Evolutionary conservation across 1,140 invertebrate genomes (phyloP).

Genomic region (Penaeus indicus): DNA sequence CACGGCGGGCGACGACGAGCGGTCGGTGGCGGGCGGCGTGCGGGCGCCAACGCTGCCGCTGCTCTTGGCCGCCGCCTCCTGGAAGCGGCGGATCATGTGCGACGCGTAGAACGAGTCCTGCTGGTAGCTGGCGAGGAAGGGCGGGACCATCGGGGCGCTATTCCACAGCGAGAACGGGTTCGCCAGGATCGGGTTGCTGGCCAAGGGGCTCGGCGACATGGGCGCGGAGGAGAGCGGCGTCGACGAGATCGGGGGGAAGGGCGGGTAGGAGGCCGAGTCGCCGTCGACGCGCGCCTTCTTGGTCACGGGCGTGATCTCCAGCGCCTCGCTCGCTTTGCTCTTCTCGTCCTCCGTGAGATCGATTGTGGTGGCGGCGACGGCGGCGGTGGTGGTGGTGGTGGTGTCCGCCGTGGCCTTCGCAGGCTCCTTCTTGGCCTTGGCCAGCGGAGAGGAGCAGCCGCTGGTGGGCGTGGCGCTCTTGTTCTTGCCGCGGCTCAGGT

Average conservation of each 20-base stretch:
- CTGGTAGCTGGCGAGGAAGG: constrained; percentile 74
- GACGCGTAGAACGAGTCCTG: constrained; percentile 81
- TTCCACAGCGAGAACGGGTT: constrained; percentile 60
- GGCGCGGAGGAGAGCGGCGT: constrained; percentile 65
- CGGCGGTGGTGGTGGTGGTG: constrained; percentile 24
- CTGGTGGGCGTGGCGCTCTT: constrained; percentile 44
- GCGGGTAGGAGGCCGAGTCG: constrained; percentile 70
- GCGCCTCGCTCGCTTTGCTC: constrained; percentile 29
- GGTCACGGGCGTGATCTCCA: constrained; percentile 72
- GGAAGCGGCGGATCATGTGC: constrained; percentile 83
- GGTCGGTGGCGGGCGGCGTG: constrained; percentile 66
- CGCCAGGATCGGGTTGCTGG: constrained; percentile 64
- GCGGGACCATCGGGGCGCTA: constrained; percentile 76
- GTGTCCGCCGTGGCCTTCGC: constrained; percentile 21
- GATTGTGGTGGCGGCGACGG: constrained; percentile 35
- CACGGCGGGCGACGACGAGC: constrained; percentile 36
- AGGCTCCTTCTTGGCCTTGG: constrained; percentile 40
- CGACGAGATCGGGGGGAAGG: constrained; percentile 40
- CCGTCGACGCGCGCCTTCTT: constrained; percentile 78
- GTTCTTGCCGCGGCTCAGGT: constrained; percentile 81
- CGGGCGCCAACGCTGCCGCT: constrained; percentile 66
- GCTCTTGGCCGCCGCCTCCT: constrained; percentile 76
- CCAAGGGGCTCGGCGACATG: constrained; percentile 66
- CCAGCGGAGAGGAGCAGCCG: not conserved
- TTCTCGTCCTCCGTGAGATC: constrained; percentile 60